Evolutionary conservation across 2,888 invertebrate species (phyloP).

Genomic region (Ichneumoninae sp.): DNA sequence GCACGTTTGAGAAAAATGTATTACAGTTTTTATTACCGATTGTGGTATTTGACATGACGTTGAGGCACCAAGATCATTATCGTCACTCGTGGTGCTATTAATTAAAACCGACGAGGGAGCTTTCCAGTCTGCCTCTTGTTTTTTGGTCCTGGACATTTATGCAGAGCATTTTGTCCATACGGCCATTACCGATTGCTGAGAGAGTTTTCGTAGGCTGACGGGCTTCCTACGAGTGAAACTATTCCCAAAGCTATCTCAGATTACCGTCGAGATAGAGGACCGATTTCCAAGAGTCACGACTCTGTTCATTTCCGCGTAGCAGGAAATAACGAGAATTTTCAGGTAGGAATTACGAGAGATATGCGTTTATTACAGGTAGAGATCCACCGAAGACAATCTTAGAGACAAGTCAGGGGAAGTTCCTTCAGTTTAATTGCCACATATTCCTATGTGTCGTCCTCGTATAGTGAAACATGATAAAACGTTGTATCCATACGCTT

Average conservation of each 20-base stretch:
- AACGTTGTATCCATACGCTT: too few relatives aligned
- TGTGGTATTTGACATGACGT: neutral
- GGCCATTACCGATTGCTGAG: too few relatives aligned
- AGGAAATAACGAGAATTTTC: slow-evolving; percentile 1
- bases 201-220: too few relatives aligned
- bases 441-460: neutral
- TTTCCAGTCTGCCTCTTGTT: too few relatives aligned
- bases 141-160: too few relatives aligned
- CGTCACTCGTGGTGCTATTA: neutral
- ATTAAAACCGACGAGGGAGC: neutral
- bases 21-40: too few relatives aligned
- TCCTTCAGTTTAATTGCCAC: neutral
- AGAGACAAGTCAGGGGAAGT: neutral
- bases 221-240: too few relatives aligned
- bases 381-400: neutral
- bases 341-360: neutral
- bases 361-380: neutral
- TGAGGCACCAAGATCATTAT: neutral
- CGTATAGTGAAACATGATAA: slow-evolving; percentile 1
- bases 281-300: neutral
- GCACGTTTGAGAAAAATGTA: too few relatives aligned
- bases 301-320: neutral
- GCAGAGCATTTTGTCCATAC: too few relatives aligned
- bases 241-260: too few relatives aligned
- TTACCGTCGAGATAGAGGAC: too few relatives aligned